Conservation (phyloP, 2,113 vertebrate species). For the Rhagologus leucostigma region DNA sequence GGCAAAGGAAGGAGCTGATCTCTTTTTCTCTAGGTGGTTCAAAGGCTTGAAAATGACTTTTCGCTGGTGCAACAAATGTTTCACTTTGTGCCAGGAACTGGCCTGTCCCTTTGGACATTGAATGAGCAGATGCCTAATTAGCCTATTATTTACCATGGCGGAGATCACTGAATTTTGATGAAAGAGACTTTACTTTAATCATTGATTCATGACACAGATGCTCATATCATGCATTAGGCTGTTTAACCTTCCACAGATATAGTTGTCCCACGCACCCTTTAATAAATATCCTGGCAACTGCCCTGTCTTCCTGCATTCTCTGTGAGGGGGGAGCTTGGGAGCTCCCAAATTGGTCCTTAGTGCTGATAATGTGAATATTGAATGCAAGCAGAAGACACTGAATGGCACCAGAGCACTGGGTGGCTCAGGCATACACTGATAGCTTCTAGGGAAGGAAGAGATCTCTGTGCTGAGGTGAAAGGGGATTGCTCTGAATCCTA, state of each 20-base stretch:
- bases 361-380: background rate
- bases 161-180: constrained; percentile 69
- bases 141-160: constrained; percentile 68
- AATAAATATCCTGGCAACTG: constrained; percentile 34
- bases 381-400: background rate
- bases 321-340: background rate
- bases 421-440: background rate
- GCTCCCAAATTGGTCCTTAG: background rate
- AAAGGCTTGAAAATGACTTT: constrained; percentile 32
- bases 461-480: background rate
- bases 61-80: constrained; percentile 58
- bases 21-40: background rate
- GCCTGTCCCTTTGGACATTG: constrained; percentile 62
- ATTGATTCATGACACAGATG: constrained; percentile 58
- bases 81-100: constrained; percentile 61
- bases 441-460: background rate
- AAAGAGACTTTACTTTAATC: constrained; percentile 63
- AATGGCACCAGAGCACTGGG: background rate
- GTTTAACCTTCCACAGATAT: constrained; percentile 61
- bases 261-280: background rate
- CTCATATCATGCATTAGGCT: constrained; percentile 34
- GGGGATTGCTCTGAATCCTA: background rate
- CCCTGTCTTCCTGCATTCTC: background rate
- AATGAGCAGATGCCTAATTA: constrained; percentile 76
- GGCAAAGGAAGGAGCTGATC: background rate